Evolutionary conservation across 2,797 vertebrate genomes (phyloP).

Genomic region (Darevskia nairensis): DNA sequence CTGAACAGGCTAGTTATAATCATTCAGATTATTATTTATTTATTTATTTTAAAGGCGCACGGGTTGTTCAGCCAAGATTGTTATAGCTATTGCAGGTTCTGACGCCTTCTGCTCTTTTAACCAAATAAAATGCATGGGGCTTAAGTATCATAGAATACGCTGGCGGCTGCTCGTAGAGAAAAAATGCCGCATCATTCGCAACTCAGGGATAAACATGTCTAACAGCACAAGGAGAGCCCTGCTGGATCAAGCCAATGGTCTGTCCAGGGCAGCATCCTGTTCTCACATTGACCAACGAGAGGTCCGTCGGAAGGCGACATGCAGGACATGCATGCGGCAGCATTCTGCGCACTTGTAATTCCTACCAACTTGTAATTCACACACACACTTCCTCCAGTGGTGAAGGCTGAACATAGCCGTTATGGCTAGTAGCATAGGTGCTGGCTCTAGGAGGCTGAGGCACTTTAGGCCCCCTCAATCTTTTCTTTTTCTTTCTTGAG

Average conservation of each 20-base stretch:
- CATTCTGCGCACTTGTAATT: slow-evolving; percentile 13
- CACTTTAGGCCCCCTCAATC: too few relatives aligned
- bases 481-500: too few relatives aligned
- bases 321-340: too few relatives aligned
- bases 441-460: too few relatives aligned
- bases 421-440: too few relatives aligned
- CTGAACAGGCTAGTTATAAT: neutral
- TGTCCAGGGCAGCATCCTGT: too few relatives aligned
- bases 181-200: neutral
- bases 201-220: neutral
- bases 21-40: neutral
- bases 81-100: neutral
- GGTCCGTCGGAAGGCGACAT: too few relatives aligned
- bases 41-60: neutral
- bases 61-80: neutral
- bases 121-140: neutral
- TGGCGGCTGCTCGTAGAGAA: neutral
- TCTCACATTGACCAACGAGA: too few relatives aligned
- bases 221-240: neutral
- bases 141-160: neutral
- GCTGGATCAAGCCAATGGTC: too few relatives aligned
- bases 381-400: neutral
- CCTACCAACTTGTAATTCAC: neutral
- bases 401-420: too few relatives aligned
- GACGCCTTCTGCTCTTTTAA: neutral